These are phyloP conservation scores for Neolamprologus cancellatus DNA, from an alignment of 2,113 vertebrate species.

Conservation along the genomic window DNA sequence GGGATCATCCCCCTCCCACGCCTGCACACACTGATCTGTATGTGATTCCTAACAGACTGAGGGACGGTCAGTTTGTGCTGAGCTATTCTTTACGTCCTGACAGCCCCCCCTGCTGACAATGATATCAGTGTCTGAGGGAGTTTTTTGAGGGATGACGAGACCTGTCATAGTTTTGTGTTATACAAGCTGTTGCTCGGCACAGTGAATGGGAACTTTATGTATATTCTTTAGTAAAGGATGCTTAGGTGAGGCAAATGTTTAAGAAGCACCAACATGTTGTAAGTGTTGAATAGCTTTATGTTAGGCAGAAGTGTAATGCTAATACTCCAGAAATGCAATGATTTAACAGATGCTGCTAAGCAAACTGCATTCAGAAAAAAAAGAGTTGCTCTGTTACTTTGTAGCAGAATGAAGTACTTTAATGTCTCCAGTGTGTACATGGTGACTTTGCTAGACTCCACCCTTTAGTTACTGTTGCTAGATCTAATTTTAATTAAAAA, in stretches of 20 bases:
- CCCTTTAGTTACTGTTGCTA: neutral
- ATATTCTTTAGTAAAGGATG: neutral
- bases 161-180: neutral
- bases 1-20: neutral
- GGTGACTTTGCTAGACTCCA: neutral
- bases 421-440: neutral
- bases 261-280: neutral
- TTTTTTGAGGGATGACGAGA: neutral
- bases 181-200: neutral
- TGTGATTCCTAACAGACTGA: neutral
- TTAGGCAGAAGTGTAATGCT: neutral
- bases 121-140: neutral
- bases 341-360: constrained; percentile 31
- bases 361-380: neutral
- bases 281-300: constrained; percentile 18
- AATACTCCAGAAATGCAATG: neutral
- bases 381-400: neutral
- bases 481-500: neutral
- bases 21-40: neutral
- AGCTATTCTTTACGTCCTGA: neutral
- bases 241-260: neutral
- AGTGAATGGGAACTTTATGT: neutral
- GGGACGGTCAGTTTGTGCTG: neutral
- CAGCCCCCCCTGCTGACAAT: neutral
- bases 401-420: neutral